Conservation (phyloP, 30 jellyfish, hydroid and myxozoan species). For the Hydra vulgaris region DNA sequence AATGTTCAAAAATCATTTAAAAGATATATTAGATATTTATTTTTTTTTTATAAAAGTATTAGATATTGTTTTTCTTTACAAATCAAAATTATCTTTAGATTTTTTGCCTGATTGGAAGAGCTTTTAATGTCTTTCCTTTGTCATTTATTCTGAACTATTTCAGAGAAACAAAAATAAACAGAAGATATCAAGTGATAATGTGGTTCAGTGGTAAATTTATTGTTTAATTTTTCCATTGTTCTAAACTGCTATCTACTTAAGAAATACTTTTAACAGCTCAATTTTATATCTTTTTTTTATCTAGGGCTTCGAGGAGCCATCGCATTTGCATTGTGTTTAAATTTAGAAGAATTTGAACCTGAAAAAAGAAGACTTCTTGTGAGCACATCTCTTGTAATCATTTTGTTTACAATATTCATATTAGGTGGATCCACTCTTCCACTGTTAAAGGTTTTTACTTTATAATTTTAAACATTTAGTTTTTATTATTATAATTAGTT, state of each 20-base stretch:
- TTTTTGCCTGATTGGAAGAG: conserved; percentile 73
- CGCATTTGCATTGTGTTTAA: conserved; percentile 88
- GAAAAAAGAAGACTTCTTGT: conserved; percentile 79
- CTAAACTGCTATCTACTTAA: too few relatives aligned
- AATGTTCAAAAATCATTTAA: too few relatives aligned
- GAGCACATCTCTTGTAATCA: conserved; percentile 78
- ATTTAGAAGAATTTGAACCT: conserved; percentile 50
- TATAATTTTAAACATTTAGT: not conserved
- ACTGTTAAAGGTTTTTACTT: conserved; percentile 42
- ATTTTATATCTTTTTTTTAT: not conserved
- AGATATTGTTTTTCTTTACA: too few relatives aligned
- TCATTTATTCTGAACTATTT: conserved; percentile 62
- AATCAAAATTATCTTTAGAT: conserved; percentile 33
- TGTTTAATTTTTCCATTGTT: too few relatives aligned
- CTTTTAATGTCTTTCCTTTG: conserved; percentile 76
- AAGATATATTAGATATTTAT: too few relatives aligned
- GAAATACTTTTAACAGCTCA: not conserved
- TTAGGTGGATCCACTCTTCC: conserved; percentile 95
- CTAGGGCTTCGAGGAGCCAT: conserved; percentile 98
- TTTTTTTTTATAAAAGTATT: not conserved
- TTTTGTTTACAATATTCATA: conserved; percentile 59
- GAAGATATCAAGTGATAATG: conserved; percentile 72
- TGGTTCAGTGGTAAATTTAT: conserved; percentile 89
- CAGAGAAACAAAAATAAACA: conserved; percentile 78
- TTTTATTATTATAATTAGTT: too few relatives aligned